phyloP scores from a whole-genome alignment of 2,888 invertebrate genomes.

The Sinhomidia bicolor region DNA sequence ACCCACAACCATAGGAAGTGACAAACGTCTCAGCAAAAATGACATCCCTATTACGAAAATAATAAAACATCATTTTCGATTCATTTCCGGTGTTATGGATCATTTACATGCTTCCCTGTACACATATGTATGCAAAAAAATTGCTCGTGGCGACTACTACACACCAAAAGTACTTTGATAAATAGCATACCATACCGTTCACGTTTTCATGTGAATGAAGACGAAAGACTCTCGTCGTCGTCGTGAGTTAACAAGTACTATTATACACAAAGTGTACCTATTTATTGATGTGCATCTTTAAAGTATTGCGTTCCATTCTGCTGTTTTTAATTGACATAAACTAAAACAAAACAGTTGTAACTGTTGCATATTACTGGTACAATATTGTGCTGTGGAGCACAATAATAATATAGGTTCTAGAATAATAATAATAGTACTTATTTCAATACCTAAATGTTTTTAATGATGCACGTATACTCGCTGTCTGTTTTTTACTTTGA shows the following conservation, averaged over 20 bases:
- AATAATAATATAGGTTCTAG: neutral
- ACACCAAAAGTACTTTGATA: neutral
- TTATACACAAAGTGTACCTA: neutral
- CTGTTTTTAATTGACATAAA: neutral
- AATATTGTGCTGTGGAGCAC: neutral
- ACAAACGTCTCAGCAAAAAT: conserved; percentile 62
- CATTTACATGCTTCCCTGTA: conserved; percentile 45
- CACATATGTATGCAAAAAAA: neutral
- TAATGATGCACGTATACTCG: neutral
- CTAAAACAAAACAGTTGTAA: neutral
- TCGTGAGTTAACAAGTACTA: no score
- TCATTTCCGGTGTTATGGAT: conserved; percentile 80
- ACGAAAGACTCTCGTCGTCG: no score
- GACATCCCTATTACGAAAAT: conserved; percentile 29
- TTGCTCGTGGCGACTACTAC: neutral
- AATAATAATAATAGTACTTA: no score
- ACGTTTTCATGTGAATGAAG: no score
- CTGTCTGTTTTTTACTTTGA: neutral
- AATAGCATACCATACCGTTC: no score
- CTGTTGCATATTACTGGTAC: neutral
- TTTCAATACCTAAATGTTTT: no score
- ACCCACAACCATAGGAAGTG: conserved; percentile 69
- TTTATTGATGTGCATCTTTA: no score
- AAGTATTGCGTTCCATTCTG: neutral
- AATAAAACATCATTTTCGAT: conserved; percentile 68